Conservation (phyloP, 1,140 invertebrate species). For the Ctenoplectra terminalis region DNA sequence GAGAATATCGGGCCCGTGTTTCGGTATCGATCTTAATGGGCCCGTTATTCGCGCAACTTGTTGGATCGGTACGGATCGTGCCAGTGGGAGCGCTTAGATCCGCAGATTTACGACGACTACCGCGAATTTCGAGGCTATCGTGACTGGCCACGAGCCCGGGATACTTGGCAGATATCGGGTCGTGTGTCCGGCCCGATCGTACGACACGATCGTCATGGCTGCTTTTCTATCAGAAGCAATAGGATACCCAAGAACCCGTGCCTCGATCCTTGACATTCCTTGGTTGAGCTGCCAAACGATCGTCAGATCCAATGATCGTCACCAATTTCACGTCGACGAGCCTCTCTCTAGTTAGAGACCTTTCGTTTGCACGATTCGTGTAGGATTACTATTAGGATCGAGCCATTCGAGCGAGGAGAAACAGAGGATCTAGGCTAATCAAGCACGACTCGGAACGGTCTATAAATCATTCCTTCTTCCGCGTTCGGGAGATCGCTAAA, state of each 20-base stretch:
- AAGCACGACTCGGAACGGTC: background rate
- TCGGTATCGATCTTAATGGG: conserved; percentile 56
- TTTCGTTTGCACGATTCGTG: background rate
- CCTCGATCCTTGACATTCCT: conserved; percentile 60
- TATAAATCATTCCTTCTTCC: conserved; percentile 36
- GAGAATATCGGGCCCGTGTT: conserved; percentile 34
- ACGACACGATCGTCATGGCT: conserved; percentile 47
- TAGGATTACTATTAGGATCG: background rate
- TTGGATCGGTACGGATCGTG: conserved; percentile 54
- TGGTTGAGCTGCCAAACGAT: background rate
- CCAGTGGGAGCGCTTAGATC: conserved; percentile 50
- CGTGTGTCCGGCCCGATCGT: conserved; percentile 31
- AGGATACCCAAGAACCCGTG: conserved; percentile 39
- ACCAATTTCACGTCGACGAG: background rate
- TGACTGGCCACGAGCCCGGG: conserved; percentile 64
- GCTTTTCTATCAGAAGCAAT: conserved; percentile 62
- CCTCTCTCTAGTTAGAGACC: no score
- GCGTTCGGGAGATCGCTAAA: conserved; percentile 13
- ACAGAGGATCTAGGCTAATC: conserved; percentile 27
- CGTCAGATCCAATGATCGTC: background rate
- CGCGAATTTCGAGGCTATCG: conserved; percentile 68
- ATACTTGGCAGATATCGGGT: conserved; percentile 41
- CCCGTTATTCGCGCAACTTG: conserved; percentile 63
- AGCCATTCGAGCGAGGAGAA: background rate
- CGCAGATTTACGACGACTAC: conserved; percentile 65